Percentiles rank a stretch among this genome's conserved stretches.
phyloP scores from a whole-genome alignment of 2,797 vertebrate genomes.

The Anguilla marmorata region DNA sequence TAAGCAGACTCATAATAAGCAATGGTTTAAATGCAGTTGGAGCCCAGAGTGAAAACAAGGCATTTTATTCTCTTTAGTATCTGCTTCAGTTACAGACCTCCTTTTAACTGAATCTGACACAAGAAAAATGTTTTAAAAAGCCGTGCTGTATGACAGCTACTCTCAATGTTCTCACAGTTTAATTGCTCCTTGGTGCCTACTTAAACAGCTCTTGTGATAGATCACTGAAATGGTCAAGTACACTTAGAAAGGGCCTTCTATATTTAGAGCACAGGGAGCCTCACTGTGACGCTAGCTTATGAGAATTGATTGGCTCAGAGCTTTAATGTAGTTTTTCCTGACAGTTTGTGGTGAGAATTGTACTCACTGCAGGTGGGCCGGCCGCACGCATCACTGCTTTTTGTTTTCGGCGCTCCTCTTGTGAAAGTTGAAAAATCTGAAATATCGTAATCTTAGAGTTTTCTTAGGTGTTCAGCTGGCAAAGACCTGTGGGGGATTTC shows the following conservation, averaged over 20 bases:
- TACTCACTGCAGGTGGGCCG: background rate
- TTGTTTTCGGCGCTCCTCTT: background rate
- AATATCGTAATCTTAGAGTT: background rate
- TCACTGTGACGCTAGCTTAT: background rate
- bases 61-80: background rate
- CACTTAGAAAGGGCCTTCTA: background rate
- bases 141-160: background rate
- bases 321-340: background rate
- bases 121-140: background rate
- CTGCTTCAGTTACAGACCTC: background rate
- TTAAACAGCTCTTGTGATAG: background rate
- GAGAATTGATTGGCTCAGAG: background rate
- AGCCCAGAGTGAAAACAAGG: background rate
- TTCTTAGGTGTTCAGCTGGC: conserved; percentile 13
- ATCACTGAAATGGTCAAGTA: conserved; percentile 12
- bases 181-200: conserved; percentile 9
- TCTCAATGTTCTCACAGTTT: background rate
- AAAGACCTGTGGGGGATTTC: conserved; percentile 12
- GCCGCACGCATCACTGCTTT: background rate
- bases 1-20: background rate
- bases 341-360: background rate
- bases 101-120: background rate
- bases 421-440: background rate
- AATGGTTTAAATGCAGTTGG: background rate
- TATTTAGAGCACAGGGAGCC: background rate